A percentile compares a stretch with the other conserved stretches of the same genome.
phyloP scores from a whole-genome alignment of 2,113 vertebrate species.

The Sapajus apella region DNA sequence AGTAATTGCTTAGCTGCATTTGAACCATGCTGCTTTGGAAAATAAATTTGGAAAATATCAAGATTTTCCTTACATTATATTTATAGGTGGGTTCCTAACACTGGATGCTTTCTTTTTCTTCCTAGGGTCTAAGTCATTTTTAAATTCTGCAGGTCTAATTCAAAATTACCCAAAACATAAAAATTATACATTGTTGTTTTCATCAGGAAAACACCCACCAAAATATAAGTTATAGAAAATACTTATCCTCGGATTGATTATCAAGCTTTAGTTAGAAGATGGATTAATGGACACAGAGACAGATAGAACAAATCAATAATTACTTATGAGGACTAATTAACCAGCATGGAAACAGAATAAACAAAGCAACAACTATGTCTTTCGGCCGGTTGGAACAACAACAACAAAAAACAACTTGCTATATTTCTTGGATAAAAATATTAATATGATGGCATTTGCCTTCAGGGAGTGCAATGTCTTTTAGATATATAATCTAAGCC shows the following conservation, averaged over 20 bases:
- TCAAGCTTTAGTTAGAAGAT: not conserved
- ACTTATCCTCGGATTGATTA: not conserved
- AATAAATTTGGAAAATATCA: constrained; percentile 22
- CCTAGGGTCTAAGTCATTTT: not conserved
- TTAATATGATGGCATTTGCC: not conserved
- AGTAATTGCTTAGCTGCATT: not conserved
- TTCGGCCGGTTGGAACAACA: not conserved
- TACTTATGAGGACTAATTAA: not conserved
- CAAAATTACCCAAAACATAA: not conserved
- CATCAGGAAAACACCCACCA: not conserved
- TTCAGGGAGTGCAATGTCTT: not conserved
- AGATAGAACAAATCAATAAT: not conserved
- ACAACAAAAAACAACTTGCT: too few species aligned
- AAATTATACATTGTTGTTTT: not conserved
- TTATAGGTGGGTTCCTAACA: not conserved
- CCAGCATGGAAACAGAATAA: not conserved
- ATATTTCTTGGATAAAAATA: not conserved
- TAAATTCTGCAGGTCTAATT: not conserved
- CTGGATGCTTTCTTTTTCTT: not conserved
- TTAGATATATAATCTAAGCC: not conserved
- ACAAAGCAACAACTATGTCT: not conserved
- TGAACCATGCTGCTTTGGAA: not conserved
- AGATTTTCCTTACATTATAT: not conserved
- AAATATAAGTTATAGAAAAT: not conserved
- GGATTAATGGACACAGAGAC: not conserved